Evolutionary conservation across 2,797 vertebrate genomes (phyloP), one percentile per base, ranked within the genome.

Genomic region (Scomberomorus guttatus): DNA sequence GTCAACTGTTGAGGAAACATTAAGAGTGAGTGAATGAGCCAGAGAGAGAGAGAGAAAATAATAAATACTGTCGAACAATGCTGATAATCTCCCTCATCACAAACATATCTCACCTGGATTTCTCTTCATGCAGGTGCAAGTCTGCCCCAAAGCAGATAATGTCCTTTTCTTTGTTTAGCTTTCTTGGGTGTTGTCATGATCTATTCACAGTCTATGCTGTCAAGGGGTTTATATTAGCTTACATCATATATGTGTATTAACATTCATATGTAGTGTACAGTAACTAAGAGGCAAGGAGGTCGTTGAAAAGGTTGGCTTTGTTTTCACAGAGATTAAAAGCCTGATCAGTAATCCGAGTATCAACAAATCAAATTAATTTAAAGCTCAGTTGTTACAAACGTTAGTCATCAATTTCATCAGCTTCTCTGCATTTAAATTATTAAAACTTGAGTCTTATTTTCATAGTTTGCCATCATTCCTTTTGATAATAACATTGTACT

Each of bases 31-130:
- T 68, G 71, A 72, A 52, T 69, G 57, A 86, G 63, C 58, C 37
- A 71, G 37, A 57, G 15, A 61, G 70, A 62, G 12, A 59, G n/a
- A 50, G 15, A 78, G 57, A 63, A 54, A 73, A 39, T 39, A 62
- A 44, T 67, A 81, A 86, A 84, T 81, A 51, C 58, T 57, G 48
- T n/a, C 42, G 73, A 84, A 92, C 91, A 94, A 89, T 88, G 73
- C 74, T 55, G 58, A 72, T 92, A 93, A 91, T 92, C 91, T 91
- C 83, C 61, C n/a, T 84, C 37, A 77, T 82, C 37, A 88, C 69
- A 87, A 81, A 83, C 57, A 63, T 27, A 63, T 18, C 73, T 77
- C 58, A 64, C 51, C 71, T 84, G 85, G 78, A 81, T 87, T 80
- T 88, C 9, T 65, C 25, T 77, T 32, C 68, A 64, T 83, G 75